Conservation (phyloP, 2,113 vertebrate genomes). For the Raja brachyura region DNA sequence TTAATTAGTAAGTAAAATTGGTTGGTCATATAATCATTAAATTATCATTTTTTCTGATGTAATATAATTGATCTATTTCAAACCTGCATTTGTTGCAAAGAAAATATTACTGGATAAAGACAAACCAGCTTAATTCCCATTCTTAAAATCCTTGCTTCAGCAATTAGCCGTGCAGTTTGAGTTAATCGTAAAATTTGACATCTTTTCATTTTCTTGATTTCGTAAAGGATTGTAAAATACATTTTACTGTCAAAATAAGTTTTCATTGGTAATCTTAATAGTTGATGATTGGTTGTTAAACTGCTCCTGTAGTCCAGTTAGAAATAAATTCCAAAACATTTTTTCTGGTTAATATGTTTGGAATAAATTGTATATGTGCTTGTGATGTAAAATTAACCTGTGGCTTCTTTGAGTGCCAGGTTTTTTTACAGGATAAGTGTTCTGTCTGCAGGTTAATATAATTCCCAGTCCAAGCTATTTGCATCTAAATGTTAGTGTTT, state of each 20-base stretch:
- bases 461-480: neutral
- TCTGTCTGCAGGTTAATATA: neutral
- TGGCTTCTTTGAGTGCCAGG: neutral
- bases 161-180: neutral
- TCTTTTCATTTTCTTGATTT: neutral
- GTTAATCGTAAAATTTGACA: neutral
- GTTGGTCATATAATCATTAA: conserved; percentile 22
- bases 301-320: neutral
- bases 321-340: neutral
- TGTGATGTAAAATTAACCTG: conserved; percentile 1
- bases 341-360: neutral
- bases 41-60: neutral
- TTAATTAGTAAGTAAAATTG: conserved; percentile 58
- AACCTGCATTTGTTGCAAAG: neutral
- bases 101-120: conserved; percentile 4
- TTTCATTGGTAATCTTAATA: neutral
- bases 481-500: neutral
- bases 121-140: neutral
- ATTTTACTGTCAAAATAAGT: neutral
- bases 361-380: neutral
- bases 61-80: neutral
- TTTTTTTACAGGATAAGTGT: neutral
- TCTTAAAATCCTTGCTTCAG: neutral
- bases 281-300: neutral
- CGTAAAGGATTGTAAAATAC: neutral